Evolutionary conservation across 2,113 vertebrate species (phyloP), one percentile per base, ranked within the genome.

Genomic region (Notechis scutatus): DNA sequence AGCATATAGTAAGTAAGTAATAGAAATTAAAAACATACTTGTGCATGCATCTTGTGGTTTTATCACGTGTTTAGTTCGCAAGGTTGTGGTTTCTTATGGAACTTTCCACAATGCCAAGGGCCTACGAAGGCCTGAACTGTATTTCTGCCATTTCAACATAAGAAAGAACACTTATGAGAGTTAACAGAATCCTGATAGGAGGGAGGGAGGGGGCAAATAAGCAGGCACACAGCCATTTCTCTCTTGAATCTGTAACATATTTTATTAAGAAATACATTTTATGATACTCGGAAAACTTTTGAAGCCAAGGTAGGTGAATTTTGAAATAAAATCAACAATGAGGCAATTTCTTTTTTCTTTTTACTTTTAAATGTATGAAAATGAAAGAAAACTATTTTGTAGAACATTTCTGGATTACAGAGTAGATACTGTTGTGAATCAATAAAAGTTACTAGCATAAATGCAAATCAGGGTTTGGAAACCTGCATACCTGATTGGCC

Each of bases 281-380:
- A 64, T 86, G 34, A 15, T n/a, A 24, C 34, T 90, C 42, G 81
- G 29, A 81, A 92, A 94, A 55, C 90, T 91, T 74, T 91, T 94
- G 21, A 42, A 2, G 15, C 2, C 69, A 14, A 23, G n/a, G 91
- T 90, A 93, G 50, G 5, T 93, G 56, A 29, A 5, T 95, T 69
- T 90, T 92, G 88, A 93, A 92, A 23, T 21, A 94, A 90, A 95
- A 54, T 34, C 0, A 50, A 26, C 18, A 54, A 64, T 15, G 57
- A 87, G 61, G 20, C 24, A 87, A 4, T 42, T 95, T 50, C 88
- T 91, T 0, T 87, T 91, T 45, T 89, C 57, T 42, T 89, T 89
- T 90, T 57, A 81, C 23, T 55, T 74, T 55, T 92, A 91, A 92
- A 8, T 91, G 55, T 85, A 5, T 87, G 34, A 74, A 64, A 54